phyloP scores from a whole-genome alignment of 2,888 invertebrate genomes.

The Lysandra coridon region DNA sequence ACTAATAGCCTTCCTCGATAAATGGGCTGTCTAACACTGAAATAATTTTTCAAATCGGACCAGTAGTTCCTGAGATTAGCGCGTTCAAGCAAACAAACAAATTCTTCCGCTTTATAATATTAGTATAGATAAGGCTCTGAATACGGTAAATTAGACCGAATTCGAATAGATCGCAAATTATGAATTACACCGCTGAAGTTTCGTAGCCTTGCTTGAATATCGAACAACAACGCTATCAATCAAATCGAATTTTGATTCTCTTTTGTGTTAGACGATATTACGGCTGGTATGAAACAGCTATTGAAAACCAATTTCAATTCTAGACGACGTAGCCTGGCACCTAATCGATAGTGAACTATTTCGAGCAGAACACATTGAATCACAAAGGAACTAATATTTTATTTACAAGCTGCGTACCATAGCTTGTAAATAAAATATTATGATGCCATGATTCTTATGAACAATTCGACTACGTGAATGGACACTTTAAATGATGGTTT shows the following conservation, averaged over 20 bases:
- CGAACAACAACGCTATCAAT: background rate
- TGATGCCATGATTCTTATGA: background rate
- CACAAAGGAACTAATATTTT: background rate
- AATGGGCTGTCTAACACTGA: too few species aligned
- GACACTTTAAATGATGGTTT: background rate
- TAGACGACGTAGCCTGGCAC: background rate
- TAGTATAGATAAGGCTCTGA: too few species aligned
- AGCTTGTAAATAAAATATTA: background rate
- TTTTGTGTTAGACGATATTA: background rate
- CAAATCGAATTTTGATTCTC: background rate
- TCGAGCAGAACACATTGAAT: background rate
- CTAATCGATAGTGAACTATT: conserved; percentile 6
- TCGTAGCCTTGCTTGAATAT: background rate
- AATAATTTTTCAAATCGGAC: too few species aligned
- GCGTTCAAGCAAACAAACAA: too few species aligned
- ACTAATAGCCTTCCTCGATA: too few species aligned
- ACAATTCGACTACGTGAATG: background rate
- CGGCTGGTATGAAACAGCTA: background rate
- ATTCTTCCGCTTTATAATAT: too few species aligned
- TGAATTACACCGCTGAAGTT: too few species aligned
- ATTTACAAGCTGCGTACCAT: too few species aligned
- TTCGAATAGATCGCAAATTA: too few species aligned
- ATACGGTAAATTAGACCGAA: too few species aligned
- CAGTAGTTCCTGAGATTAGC: too few species aligned
- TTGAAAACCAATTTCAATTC: background rate